Percentiles rank a stretch among this genome's conserved stretches.
phyloP scores from a whole-genome alignment of 2,113 vertebrate species.

The Xenus cinereus region DNA sequence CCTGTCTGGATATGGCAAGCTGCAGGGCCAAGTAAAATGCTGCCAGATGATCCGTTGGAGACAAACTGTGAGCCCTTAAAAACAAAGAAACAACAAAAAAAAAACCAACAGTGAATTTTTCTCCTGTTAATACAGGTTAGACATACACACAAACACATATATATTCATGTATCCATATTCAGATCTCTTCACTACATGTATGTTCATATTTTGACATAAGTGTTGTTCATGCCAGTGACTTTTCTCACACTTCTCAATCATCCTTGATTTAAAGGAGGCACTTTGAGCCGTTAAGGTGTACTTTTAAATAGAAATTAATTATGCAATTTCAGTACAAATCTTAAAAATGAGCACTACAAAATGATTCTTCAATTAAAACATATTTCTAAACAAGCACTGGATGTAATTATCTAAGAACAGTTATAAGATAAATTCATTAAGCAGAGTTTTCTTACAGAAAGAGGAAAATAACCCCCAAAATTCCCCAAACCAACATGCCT shows the following conservation, averaged over 20 bases:
- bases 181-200: neutral
- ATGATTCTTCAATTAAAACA: neutral
- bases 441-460: neutral
- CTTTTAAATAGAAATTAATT: neutral
- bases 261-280: neutral
- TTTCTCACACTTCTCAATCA: neutral
- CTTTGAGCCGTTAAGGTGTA: neutral
- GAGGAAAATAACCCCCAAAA: neutral
- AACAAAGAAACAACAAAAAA: neutral
- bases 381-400: neutral
- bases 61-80: slow-evolving; percentile 92
- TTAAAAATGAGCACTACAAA: neutral
- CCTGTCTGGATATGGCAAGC: slow-evolving; percentile 97
- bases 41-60: slow-evolving; percentile 93
- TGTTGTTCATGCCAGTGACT: neutral
- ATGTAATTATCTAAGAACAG: neutral
- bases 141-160: neutral
- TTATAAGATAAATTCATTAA: neutral
- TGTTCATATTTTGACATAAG: neutral
- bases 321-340: neutral
- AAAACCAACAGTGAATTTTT: neutral
- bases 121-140: neutral
- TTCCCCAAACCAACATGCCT: neutral
- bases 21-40: slow-evolving; percentile 96
- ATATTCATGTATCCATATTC: neutral